Base-by-base conservation (phyloP, 2,888 invertebrate genomes). In the Drosophila cracens region DNA sequence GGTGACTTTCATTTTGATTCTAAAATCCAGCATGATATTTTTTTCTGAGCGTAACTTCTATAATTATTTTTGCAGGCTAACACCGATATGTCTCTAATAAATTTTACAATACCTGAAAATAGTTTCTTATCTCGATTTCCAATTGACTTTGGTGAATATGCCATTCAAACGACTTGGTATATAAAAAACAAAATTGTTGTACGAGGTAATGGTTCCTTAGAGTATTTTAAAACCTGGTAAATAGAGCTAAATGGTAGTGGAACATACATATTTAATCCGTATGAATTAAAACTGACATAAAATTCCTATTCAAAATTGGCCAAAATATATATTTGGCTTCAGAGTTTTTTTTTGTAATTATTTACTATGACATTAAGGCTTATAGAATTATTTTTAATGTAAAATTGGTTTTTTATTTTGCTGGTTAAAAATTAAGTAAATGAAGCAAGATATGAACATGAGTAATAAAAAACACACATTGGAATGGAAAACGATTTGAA, bases 101-200 rank as follows among this genome's bases (percentile, higher is more conserved):
- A 51, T 51, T 31, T 2, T 0, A 27, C 49, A 49, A 6, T 51
- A 1, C 5, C 21, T 29, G 5, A 18, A 31, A 0, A 6, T 0
- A 31, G 2, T 7, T 0, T 51, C 4, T 13, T 21, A 31, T 6
- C 5, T n/a, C n/a, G 4, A 51, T 51, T 52, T 52, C 52, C 33
- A 18, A 5, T 52, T 33, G 31, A 52, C 7, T 52, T 16, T 16
- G 52, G 52, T 8, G 52, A 33, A 52, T 52, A 52, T 33, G 52
- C 16, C 1, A 0, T 52, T 7, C 33, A 52, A 1, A 21, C 52
- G n/a, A 52, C 8, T 21, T 52, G 33, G 33, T 33, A 21, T 31
- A 0, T 0, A 7, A 21, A 52, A 1, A 21, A 33, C 1, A 2
- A 2, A 52, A 18, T 11, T 11, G 0, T 18, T 49, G 2, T 1